Conservation (phyloP, 2,888 invertebrate species). For the Troides aeacus region DNA sequence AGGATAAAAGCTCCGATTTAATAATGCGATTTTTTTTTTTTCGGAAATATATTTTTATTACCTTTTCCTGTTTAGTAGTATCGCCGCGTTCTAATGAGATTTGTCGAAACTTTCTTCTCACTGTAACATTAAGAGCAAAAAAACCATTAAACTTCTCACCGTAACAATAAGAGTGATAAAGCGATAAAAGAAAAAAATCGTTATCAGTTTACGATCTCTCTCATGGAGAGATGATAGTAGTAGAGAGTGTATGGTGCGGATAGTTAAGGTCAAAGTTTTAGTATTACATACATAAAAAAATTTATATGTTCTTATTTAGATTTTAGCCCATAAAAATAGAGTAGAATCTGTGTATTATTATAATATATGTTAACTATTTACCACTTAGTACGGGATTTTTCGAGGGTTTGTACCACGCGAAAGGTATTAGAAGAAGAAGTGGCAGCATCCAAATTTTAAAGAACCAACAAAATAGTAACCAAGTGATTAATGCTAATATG, state of each 20-base stretch:
- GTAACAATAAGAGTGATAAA: background rate
- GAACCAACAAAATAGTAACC: conserved; percentile 92
- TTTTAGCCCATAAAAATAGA: too few species aligned
- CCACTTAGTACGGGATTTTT: conserved; percentile 15
- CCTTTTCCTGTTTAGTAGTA: conserved; percentile 30
- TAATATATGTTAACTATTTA: background rate
- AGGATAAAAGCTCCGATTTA: too few species aligned
- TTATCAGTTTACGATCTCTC: background rate
- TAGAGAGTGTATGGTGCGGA: too few species aligned
- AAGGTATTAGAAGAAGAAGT: conserved; percentile 88
- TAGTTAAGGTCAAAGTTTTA: too few species aligned
- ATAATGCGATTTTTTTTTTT: too few species aligned
- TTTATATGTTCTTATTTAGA: too few species aligned
- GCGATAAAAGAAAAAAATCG: too few species aligned
- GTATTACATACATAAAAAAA: too few species aligned
- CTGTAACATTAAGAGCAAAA: conserved; percentile 20
- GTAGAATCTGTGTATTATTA: too few species aligned
- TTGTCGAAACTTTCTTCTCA: conserved; percentile 28
- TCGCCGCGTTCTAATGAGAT: conserved; percentile 16
- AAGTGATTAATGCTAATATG: conserved; percentile 87
- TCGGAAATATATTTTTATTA: conserved; percentile 10
- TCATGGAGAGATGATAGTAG: too few species aligned
- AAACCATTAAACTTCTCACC: background rate
- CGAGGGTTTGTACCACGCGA: conserved; percentile 76
- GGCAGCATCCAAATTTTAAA: conserved; percentile 97